Evolutionary conservation across 2,113 vertebrate species (phyloP).

Genomic region (Misgurnus anguillicaudatus): DNA sequence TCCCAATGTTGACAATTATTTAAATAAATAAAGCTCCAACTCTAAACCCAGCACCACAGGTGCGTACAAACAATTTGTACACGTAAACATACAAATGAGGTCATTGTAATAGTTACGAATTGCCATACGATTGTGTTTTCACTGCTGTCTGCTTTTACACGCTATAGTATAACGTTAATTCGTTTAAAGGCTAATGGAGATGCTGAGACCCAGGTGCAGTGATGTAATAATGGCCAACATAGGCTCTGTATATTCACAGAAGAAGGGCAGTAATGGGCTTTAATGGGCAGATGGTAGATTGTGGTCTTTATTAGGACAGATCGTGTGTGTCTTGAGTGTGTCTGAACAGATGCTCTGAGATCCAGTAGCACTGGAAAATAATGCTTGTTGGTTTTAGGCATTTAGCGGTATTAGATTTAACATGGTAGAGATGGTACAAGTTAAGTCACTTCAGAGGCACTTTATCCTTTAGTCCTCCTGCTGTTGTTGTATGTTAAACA

Average conservation of each 20-base stretch:
- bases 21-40: too few species aligned
- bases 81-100: too few species aligned
- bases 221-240: too few species aligned
- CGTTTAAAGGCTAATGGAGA: background rate
- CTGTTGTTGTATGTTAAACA: too few species aligned
- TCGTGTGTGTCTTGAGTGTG: slow-evolving; percentile 17
- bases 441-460: too few species aligned
- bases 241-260: background rate
- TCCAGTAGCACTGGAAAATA: background rate
- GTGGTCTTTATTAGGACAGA: slow-evolving; percentile 28
- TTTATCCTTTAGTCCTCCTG: too few species aligned
- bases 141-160: background rate
- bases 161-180: background rate
- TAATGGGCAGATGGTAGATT: slow-evolving; percentile 27
- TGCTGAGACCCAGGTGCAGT: background rate
- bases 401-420: background rate
- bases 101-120: too few species aligned
- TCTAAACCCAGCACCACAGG: too few species aligned
- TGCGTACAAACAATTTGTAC: too few species aligned
- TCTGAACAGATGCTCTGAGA: slow-evolving; percentile 30
- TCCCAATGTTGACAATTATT: too few species aligned
- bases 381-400: background rate
- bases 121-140: background rate
- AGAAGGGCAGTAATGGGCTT: background rate
- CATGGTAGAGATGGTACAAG: too few species aligned